phyloP scores from a whole-genome alignment of 2,113 vertebrate genomes.

The Leptocoma aspasia region DNA sequence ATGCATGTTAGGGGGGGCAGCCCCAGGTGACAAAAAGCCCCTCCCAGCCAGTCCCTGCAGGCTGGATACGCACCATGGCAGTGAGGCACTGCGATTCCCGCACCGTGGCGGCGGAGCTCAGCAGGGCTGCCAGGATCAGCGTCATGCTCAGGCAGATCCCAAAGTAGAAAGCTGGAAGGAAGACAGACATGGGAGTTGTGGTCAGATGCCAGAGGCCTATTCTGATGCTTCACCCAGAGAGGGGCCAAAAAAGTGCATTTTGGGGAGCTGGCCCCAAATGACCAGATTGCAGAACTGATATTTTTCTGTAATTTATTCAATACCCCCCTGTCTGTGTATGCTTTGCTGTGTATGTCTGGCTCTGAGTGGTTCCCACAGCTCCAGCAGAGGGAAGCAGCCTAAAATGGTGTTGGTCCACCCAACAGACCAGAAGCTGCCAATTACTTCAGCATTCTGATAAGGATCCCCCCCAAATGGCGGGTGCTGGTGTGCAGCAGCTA shows the following conservation, averaged over 20 bases:
- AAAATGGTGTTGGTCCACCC: not conserved
- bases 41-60: not conserved
- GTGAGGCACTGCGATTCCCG: conserved; percentile 50
- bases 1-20: fast-evolving
- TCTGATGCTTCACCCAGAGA: not conserved
- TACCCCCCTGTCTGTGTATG: fast-evolving
- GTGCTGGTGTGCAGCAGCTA: not conserved
- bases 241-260: not conserved
- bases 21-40: not conserved
- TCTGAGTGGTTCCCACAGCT: not conserved
- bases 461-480: fast-evolving
- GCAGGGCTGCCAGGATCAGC: conserved; percentile 46
- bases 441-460: not conserved
- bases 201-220: not conserved
- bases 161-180: conserved; percentile 48
- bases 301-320: not conserved
- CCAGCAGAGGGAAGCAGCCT: not conserved
- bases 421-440: not conserved
- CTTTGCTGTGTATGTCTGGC: not conserved
- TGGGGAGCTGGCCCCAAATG: not conserved
- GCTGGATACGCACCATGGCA: conserved; percentile 28
- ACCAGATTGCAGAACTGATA: not conserved
- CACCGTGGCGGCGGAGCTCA: conserved; percentile 32
- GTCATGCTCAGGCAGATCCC: conserved; percentile 60
- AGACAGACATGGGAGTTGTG: not conserved